Evolutionary conservation across 2,797 vertebrate species (phyloP).

Genomic region (Manis javanica): DNA sequence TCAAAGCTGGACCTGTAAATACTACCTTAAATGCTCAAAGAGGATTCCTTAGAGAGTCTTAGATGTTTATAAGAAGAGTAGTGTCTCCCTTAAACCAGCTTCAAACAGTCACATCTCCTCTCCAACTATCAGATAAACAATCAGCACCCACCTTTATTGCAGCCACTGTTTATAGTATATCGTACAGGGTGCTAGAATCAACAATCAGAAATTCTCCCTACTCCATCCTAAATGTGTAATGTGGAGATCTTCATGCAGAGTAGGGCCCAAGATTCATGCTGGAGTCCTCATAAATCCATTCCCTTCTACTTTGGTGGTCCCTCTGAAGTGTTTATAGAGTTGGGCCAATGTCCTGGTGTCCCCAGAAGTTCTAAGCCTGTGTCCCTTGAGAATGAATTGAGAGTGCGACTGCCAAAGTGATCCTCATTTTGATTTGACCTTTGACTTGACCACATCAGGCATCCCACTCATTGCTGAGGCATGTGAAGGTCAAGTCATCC

Average conservation of each 20-base stretch:
- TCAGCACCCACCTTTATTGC: background rate
- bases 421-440: constrained; percentile 37
- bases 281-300: background rate
- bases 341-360: background rate
- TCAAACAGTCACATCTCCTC: background rate
- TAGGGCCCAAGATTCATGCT: background rate
- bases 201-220: background rate
- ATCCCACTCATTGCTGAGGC: background rate
- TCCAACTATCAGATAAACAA: background rate
- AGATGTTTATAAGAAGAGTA: background rate
- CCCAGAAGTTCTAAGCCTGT: background rate
- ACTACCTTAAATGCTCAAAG: background rate
- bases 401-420: background rate
- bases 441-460: background rate
- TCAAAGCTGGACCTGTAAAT: background rate
- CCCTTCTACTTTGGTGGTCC: background rate
- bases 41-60: background rate
- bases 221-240: background rate
- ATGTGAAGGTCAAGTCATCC: background rate
- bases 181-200: background rate
- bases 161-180: background rate
- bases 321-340: background rate
- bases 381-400: background rate
- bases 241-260: background rate
- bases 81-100: background rate